Percentiles rank a stretch among this genome's conserved stretches.
These are phyloP conservation scores for Bovichtus variegatus DNA, from an alignment of 2,797 vertebrate genomes.

Conservation along the genomic window DNA sequence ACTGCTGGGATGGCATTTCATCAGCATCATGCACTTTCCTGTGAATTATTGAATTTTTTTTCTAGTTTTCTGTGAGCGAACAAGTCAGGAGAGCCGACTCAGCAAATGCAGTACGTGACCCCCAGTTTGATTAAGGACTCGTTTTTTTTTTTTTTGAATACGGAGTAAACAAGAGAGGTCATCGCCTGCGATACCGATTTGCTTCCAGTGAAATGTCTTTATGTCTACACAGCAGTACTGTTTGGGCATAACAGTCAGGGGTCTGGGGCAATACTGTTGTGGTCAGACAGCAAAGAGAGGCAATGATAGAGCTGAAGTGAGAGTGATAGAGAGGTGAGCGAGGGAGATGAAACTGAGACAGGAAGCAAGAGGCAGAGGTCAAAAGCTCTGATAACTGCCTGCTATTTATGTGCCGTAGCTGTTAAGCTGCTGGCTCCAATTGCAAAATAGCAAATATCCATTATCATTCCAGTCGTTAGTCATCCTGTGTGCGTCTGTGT, in stretches of 20 bases:
- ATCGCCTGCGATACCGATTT: constrained; percentile 8
- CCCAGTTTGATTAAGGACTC: constrained; percentile 54
- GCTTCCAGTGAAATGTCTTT: constrained; percentile 33
- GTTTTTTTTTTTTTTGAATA: constrained; percentile 36
- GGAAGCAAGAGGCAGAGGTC: constrained; percentile 46
- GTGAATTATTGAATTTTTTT: constrained; percentile 57
- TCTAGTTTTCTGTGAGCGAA: constrained; percentile 29
- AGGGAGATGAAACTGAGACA: constrained; percentile 30
- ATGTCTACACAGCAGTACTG: constrained; percentile 13
- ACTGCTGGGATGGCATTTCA: constrained; percentile 60
- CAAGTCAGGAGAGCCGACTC: constrained; percentile 52
- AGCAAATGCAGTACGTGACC: constrained; percentile 43
- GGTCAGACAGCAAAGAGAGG: constrained; percentile 35
- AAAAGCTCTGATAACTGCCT: constrained; percentile 40
- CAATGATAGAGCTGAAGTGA: constrained; percentile 51
- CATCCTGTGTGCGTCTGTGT: constrained; percentile 12
- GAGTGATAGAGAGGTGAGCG: constrained; percentile 43
- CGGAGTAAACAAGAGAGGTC: constrained; percentile 21
- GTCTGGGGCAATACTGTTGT: constrained; percentile 11
- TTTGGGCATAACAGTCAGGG: constrained; percentile 11
- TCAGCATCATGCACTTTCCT: constrained; percentile 67
- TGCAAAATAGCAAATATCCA: constrained; percentile 53
- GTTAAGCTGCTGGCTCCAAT: constrained; percentile 34
- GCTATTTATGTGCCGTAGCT: constrained; percentile 33
- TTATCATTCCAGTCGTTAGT: constrained; percentile 54